A percentile compares a stretch with the other conserved stretches of the same genome.
Evolutionary conservation across 2,113 vertebrate genomes (phyloP).

Genomic region (Globicephala melas): DNA sequence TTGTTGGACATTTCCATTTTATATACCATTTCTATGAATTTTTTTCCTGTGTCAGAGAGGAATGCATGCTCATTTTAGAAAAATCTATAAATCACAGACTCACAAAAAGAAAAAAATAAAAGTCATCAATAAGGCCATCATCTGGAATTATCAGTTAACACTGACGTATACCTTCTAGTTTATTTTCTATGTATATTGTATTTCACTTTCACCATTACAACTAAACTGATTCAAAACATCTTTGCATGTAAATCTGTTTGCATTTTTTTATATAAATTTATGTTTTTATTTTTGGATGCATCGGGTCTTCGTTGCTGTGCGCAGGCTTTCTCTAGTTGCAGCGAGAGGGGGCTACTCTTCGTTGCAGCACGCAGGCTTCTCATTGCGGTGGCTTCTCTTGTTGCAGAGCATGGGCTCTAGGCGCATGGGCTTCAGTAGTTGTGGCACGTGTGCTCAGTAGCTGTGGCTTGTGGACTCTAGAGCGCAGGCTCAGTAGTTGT

Average conservation of each 20-base stretch:
- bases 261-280: no score
- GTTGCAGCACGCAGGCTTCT: no score
- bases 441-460: no score
- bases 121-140: neutral
- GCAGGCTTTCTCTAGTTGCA: no score
- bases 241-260: neutral
- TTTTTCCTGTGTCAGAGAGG: neutral
- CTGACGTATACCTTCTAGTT: neutral
- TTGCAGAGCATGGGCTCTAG: no score
- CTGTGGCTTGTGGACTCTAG: no score
- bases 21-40: neutral
- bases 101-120: neutral
- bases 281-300: no score
- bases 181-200: neutral
- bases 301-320: no score
- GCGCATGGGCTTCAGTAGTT: no score
- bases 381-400: no score
- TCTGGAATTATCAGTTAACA: neutral
- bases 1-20: neutral
- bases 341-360: no score
- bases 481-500: no score
- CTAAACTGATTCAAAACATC: neutral
- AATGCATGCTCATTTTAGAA: neutral
- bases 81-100: neutral
- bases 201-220: neutral